Percentiles rank a stretch among this genome's conserved stretches.
Evolutionary conservation across 1,140 invertebrate species (phyloP).

Genomic region (Meloidogyne floridensis): DNA sequence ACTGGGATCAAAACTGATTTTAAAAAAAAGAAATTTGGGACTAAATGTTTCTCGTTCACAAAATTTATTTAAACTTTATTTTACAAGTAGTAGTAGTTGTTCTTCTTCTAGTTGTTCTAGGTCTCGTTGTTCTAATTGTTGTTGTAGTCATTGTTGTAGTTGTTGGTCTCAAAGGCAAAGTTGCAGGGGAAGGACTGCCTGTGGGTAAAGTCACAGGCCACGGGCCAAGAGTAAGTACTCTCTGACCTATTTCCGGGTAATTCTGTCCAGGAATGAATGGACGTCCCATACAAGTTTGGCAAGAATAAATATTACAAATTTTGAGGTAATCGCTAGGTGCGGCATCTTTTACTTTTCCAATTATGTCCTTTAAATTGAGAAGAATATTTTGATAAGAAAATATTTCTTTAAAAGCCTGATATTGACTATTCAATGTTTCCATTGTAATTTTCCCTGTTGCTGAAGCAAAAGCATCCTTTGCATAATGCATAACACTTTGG

Average conservation of each 20-base stretch:
- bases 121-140: not conserved
- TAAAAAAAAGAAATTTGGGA: no score
- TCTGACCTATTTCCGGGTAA: conserved; percentile 17
- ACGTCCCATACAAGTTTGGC: conserved; percentile 42
- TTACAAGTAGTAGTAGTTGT: not conserved
- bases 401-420: conserved; percentile 44
- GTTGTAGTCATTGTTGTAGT: not conserved
- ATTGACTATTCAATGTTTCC: conserved; percentile 54
- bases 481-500: conserved; percentile 60
- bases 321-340: conserved; percentile 61
- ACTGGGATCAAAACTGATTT: no score
- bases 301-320: conserved; percentile 58
- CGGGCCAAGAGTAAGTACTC: conserved; percentile 25
- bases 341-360: conserved; percentile 59
- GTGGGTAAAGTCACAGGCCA: conserved; percentile 18
- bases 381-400: not conserved
- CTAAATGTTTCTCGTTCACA: not conserved
- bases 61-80: not conserved
- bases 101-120: not conserved
- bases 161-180: conserved; percentile 14
- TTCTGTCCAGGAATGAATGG: conserved; percentile 25
- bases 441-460: conserved; percentile 47
- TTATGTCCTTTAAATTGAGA: conserved; percentile 52
- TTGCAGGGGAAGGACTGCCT: conserved; percentile 1
- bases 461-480: conserved; percentile 58